Evolutionary conservation across 2,113 vertebrate genomes (phyloP), one percentile per base, ranked within the genome.

Genomic region (Geothlypis trichas): DNA sequence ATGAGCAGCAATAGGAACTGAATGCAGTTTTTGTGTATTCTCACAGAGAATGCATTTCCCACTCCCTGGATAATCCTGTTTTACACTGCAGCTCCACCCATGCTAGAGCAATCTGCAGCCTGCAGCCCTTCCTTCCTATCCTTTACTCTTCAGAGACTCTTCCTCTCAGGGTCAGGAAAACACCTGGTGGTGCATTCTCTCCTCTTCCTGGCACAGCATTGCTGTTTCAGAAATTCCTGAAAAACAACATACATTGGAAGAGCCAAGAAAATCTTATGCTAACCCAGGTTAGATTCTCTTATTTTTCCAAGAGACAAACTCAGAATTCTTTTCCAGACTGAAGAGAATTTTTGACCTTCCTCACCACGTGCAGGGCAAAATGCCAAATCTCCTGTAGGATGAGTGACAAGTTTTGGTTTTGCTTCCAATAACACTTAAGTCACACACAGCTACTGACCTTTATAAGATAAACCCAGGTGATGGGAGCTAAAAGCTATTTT

Each of bases 51-150:
- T 3, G 14, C 14, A 62, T 47, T 35, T 47, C 37, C 42, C 26
- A 69, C 4, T 8, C 28, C 10, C n/a, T n/a, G 12, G 5, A 69
- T 35, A 92, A 73, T 23, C 10, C 17, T 49, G 7, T 51, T 65
- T 66, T 16, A 55, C 47, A 51, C 1, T 51, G 30, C 28, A 71
- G 31, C 54, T 93, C 84, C 84, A 82, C 74, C 58, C 66, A 68
- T 17, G 5, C 55, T 27, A 11, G 14, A 87, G 63, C 37, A 69
- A 95, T 81, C 76, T 78, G 69, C 67, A 83, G n/a, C 58, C 35
- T 65, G 55, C 86, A 94, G 85, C 21, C 28, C 58, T 91, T 93
- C 92, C 90, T 92, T 93, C 83, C 94, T 72, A 82, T 27, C 71
- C 91, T 78, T 82, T 49, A 49, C 62, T 87, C 54, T 89, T 92